A percentile compares a stretch with the other conserved stretches of the same genome.
These are phyloP conservation scores for Motacilla alba DNA, from an alignment of 2,113 vertebrate genomes.

Conservation along the genomic window DNA sequence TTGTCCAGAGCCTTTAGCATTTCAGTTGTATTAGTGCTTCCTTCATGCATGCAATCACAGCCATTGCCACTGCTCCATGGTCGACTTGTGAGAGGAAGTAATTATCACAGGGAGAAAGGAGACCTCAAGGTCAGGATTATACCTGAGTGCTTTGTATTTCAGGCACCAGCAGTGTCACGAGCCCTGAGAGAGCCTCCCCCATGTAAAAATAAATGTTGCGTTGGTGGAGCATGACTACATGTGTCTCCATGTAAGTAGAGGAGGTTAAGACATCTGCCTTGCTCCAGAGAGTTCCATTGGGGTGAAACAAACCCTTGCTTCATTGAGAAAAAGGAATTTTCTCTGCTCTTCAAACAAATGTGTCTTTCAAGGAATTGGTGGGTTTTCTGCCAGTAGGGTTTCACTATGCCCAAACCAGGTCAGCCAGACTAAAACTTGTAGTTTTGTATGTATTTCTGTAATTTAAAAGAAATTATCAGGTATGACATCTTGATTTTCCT, in stretches of 20 bases:
- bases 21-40: neutral
- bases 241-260: accelerated
- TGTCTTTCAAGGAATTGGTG: neutral
- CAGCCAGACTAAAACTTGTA: neutral
- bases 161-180: neutral
- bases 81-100: neutral
- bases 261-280: neutral
- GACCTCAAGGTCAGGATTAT: neutral
- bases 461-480: neutral
- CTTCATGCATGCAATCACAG: neutral
- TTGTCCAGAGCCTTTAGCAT: neutral
- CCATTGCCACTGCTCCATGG: neutral
- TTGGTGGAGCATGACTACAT: neutral
- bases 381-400: neutral
- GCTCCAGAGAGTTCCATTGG: neutral
- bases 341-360: neutral
- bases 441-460: neutral
- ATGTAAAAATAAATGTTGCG: neutral
- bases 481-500: neutral
- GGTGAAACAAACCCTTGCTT: neutral
- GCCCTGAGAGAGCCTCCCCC: neutral
- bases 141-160: neutral
- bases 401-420: neutral
- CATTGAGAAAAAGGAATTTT: neutral
- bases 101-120: neutral